Base-by-base conservation (phyloP, 2,888 invertebrate genomes). In the Lypha dubia region DNA sequence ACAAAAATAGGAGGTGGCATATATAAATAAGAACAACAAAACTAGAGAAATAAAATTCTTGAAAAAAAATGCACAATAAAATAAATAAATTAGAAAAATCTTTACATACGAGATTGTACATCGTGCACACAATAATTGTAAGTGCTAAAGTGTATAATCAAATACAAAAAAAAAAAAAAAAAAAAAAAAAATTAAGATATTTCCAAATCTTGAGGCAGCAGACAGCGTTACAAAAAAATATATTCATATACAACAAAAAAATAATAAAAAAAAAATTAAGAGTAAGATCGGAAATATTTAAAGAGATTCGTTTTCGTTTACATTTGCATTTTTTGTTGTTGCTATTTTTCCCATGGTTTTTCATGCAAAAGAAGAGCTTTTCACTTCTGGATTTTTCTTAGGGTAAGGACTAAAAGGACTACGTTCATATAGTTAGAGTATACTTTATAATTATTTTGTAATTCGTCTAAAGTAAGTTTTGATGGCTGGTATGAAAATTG, bases 221-320 rank as follows among this genome's bases (percentile, higher is more conserved):
- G 84, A 80, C 84, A 80, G 84, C 84, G 84, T 84, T 80, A 84
- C 76, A 80, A 77, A 65, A 77, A 74, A 24, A n/a, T n/a, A 8
- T 17, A 49, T 44, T n/a, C n/a, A 20, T 46, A 20, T 22, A 20
- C 1, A n/a, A 53, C 8, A 35, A 46, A 38, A 46, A 38, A 58
- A 46, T 6, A 67, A 76, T 35, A 46, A 17, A 7, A 28, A 17
- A 3, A 46, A 35, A 41, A 56, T 13, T 15, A 28, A 17, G 24
- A 67, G 49, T 67, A 15, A n/a, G 53, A 68, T 68, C 67, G 9
- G 15, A 56, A 35, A 35, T 1, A 56, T 1, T 15, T 28, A 8
- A 24, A 24, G 22, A 51, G 3, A 7, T 5, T 28, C 5, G 28
- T 28, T 28, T 2, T 28, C 28, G 28, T 28, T 28, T 28, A 28